Evolutionary conservation across 1,140 invertebrate genomes (phyloP).

Genomic region (Diachasmimorpha longicaudata): DNA sequence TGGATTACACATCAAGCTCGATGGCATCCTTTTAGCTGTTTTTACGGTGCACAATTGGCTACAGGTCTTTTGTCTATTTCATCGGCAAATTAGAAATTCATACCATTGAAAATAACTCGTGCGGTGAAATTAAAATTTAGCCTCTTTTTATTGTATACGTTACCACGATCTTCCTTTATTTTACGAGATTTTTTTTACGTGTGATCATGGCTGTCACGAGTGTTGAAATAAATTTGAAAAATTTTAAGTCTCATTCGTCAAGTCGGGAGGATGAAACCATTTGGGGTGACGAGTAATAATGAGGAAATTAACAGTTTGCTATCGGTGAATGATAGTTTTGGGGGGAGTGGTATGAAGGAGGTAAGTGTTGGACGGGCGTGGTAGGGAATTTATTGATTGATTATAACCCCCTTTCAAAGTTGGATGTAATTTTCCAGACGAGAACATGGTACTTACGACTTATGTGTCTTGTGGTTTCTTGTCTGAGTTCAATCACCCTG

Average conservation of each 20-base stretch:
- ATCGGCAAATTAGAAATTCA: constrained; percentile 38
- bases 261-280: background rate
- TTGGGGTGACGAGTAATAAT: background rate
- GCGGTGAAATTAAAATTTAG: background rate
- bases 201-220: constrained; percentile 12
- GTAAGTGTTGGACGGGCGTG: background rate
- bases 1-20: constrained; percentile 50
- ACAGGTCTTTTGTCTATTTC: constrained; percentile 59
- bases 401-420: constrained; percentile 6
- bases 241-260: constrained; percentile 2
- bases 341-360: background rate
- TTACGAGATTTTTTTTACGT: background rate
- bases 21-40: constrained; percentile 51
- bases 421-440: constrained; percentile 23
- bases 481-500: constrained; percentile 39
- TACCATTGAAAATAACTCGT: background rate
- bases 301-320: background rate
- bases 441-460: constrained; percentile 36
- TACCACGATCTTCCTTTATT: background rate
- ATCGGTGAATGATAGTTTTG: background rate
- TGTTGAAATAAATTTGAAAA: background rate
- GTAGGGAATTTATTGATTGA: background rate
- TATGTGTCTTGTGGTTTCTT: constrained; percentile 41
- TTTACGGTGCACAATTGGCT: constrained; percentile 55
- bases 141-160: background rate